These are phyloP conservation scores for Ephestia elutella DNA, from an alignment of 1,140 invertebrate species.

Conservation along the genomic window DNA sequence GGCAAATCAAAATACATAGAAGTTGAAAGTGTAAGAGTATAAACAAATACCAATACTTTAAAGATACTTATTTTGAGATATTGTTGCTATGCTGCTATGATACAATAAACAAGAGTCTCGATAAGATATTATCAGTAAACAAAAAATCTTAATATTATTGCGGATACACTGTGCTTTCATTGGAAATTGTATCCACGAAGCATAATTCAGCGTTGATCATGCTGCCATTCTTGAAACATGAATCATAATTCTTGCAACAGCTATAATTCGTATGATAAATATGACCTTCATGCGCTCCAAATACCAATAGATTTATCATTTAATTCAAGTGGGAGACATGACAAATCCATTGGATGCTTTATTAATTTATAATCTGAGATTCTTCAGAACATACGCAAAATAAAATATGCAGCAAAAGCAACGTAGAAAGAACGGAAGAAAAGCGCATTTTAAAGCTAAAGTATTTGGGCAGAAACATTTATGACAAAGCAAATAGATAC, in stretches of 20 bases:
- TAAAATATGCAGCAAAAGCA: too few species aligned
- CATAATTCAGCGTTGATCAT: not conserved
- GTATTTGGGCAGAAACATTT: too few species aligned
- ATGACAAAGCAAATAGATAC: too few species aligned
- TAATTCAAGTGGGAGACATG: constrained; percentile 1
- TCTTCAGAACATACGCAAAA: not conserved
- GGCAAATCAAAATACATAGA: too few species aligned
- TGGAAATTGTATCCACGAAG: not conserved
- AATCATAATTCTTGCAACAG: constrained; percentile 1
- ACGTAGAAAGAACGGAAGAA: too few species aligned
- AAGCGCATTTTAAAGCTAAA: too few species aligned
- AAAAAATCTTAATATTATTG: not conserved
- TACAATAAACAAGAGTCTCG: not conserved
- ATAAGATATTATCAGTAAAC: not conserved
- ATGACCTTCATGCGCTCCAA: not conserved
- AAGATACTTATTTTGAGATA: too few species aligned
- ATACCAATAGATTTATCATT: not conserved
- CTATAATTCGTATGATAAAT: constrained; percentile 2
- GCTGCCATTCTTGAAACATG: not conserved
- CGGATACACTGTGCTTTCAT: not conserved
- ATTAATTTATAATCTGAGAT: too few species aligned
- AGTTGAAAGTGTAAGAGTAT: too few species aligned
- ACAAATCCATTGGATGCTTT: not conserved
- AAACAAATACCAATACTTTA: too few species aligned
- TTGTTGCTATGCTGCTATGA: too few species aligned